Evolutionary conservation across 2,888 invertebrate genomes (phyloP).

Genomic region (Synergus gifuensis): DNA sequence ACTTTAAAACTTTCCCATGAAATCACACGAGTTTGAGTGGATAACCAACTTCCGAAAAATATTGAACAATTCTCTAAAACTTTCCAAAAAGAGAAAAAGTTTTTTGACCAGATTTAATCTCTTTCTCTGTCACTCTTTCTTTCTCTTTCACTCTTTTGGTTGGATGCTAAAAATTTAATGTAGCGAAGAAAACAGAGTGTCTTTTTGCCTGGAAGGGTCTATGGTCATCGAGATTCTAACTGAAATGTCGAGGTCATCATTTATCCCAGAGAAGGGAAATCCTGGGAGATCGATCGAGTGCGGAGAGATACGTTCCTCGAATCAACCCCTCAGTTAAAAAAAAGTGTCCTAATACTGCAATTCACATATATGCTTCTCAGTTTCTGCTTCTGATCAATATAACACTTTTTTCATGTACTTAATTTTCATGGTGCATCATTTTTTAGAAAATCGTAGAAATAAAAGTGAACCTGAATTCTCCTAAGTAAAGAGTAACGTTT

Average conservation of each 20-base stretch:
- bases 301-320: neutral
- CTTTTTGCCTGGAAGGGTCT: neutral
- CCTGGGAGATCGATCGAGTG: neutral
- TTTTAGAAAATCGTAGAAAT: neutral
- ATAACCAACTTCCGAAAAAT: neutral
- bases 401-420: no score
- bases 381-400: no score
- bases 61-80: neutral
- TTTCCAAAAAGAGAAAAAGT: neutral
- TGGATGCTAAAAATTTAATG: neutral
- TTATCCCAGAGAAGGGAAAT: neutral
- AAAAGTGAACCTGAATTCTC: neutral
- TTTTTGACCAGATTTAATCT: neutral
- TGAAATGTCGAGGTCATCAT: neutral
- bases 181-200: neutral
- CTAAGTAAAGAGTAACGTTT: no score
- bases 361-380: neutral
- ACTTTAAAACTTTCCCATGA: neutral
- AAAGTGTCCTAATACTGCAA: neutral
- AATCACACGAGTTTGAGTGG: neutral
- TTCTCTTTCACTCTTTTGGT: neutral
- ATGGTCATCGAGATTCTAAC: conserved; percentile 4
- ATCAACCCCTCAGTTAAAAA: neutral
- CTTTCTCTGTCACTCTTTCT: neutral
- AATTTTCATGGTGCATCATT: no score